Percentiles rank a stretch among this genome's conserved stretches.
phyloP scores from a whole-genome alignment of 2,888 invertebrate species.

The Bugulina stolonifera region DNA sequence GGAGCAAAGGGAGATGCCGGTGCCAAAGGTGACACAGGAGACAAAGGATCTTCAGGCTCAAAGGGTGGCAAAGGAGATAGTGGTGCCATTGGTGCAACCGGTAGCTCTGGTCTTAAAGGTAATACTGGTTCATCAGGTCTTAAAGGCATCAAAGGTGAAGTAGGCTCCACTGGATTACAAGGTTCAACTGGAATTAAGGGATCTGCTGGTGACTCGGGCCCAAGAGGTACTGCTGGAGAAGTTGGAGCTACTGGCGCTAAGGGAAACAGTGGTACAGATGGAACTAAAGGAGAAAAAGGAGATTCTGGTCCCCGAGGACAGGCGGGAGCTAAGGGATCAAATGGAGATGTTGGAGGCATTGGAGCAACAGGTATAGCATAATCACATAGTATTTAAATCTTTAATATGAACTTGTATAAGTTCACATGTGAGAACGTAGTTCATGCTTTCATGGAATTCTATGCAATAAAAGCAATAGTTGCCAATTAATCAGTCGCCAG shows the following conservation, averaged over 20 bases:
- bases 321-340: not conserved
- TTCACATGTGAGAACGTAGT: no score
- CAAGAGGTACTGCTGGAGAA: not conserved
- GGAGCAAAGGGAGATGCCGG: conserved; percentile 12
- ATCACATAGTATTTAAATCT: not conserved
- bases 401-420: no score
- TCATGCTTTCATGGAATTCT: no score
- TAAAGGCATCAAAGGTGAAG: not conserved
- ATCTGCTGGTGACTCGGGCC: not conserved
- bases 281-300: not conserved
- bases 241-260: not conserved
- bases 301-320: not conserved
- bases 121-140: not conserved
- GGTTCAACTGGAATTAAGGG: not conserved
- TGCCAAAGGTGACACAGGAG: not conserved
- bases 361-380: conserved; percentile 1
- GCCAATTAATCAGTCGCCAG: no score
- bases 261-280: not conserved
- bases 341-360: not conserved
- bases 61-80: conserved; percentile 27
- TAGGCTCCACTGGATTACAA: not conserved
- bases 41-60: not conserved
- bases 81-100: conserved; percentile 15
- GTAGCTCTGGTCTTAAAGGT: not conserved
- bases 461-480: no score